Evolutionary conservation across 2,888 invertebrate species (phyloP), one percentile per base, ranked within the genome.

Genomic region (Athrips mouffetella): DNA sequence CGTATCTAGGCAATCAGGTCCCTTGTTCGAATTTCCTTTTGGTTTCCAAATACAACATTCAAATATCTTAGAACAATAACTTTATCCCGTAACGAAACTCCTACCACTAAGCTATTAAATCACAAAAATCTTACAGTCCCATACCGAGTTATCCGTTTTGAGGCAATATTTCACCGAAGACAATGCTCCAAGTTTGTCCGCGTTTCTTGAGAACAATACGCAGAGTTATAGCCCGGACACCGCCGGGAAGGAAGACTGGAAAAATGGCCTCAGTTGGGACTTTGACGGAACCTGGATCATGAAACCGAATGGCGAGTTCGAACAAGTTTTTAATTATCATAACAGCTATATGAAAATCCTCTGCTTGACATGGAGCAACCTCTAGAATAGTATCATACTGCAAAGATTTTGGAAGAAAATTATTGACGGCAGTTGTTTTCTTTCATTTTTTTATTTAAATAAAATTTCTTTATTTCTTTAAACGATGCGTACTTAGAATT

Each of bases 151-250:
- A 45, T 45, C 45, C 45, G 45, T 45, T 45, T 45, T 45, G 27
- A 11, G 25, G 45, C 27, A 6, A 45, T 45, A 49, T 45, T 33
- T 49, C 49, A 49, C 30, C 5, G 30, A 13, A n/a, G 23, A 50
- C 46, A 50, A 50, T 33, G 42, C 35, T 13, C 29, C 41, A 41
- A 41, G 41, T 41, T 41, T 25, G 41, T 41, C 29, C 41, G 29
- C 42, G 52, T 47, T 52, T 48, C 54, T 58, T 54, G 53, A 53
- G 51, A 54, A 59, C 58, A 59, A 57, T 54, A 52, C 47, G 15
- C 16, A 57, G 57, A 59, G 31, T 55, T 59, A 57, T 55, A 35
- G 50, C 50, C 23, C 13, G 21, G 42, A 42, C 39, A 29, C 48
- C 49, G 49, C 52, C 50, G 50, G 53, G 53, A 52, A 57, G 57